Base-by-base conservation (phyloP, 2,113 vertebrate species). In the Paracanthobrama guichenoti region DNA sequence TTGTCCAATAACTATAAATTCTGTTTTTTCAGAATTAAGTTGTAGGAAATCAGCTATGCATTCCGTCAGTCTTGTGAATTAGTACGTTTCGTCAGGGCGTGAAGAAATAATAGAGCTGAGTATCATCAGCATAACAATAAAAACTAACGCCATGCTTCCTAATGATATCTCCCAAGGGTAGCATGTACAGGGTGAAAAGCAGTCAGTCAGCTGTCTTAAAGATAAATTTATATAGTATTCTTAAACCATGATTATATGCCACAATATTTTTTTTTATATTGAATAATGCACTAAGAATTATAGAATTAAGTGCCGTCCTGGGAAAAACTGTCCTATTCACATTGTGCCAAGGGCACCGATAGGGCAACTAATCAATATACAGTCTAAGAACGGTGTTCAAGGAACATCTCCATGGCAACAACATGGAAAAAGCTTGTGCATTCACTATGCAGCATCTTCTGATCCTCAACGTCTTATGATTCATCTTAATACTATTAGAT, bases 391-490 rank as follows among this genome's bases (percentile, higher is more conserved):
- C 0, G 0, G 3, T 71, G 83, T 71, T 60, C 62, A 79, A 7
- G 16, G 62, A 57, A 79, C 48, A 84, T 57, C 74, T 57, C 75
- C 83, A 78, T 84, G 22, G 50, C 62, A 80, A 72, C 77, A 28
- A 8, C 53, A 66, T 12, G 57, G 5, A 74, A 57, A 55, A 57
- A 71, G 12, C 42, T 22, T n/a, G 18, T 79, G 50, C 20, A 20
- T 84, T n/a, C 42, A 59, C 77, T 46, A 67, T 59, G 76, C 64
- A 57, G 46, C 18, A 71, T 81, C 42, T 81, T 67, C 79, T 50
- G 62, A 81, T 67, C 60, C 73, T 76, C 48, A 76, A 46, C 35
- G 42, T 60, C 8, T 79, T 62, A 6, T 62, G 12, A 66, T 84
- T 84, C 62, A 84, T 42, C 5, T 13, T 55, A 26, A 84, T 76